Conservation (phyloP, 2,797 vertebrate species). For the Tangara arthus region DNA sequence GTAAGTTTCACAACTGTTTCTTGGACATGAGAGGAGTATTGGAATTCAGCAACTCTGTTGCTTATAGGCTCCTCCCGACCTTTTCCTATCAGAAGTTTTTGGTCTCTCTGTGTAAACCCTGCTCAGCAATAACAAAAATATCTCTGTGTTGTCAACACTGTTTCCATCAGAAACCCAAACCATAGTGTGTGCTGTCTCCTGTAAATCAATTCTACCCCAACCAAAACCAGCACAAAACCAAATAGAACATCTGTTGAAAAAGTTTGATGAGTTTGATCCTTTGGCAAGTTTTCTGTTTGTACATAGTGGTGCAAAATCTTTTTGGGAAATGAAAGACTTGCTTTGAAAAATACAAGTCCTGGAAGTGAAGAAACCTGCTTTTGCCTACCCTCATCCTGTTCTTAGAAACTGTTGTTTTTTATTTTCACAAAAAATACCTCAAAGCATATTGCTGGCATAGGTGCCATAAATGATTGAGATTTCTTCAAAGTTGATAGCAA, state of each 20-base stretch:
- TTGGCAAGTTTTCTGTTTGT: background rate
- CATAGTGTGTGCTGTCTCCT: background rate
- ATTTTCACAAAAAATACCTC: background rate
- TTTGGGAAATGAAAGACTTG: background rate
- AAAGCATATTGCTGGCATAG: background rate
- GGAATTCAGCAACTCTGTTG: background rate
- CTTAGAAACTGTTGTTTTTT: background rate
- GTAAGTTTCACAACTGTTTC: background rate
- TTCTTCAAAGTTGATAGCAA: background rate
- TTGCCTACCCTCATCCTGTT: background rate
- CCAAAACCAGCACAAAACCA: background rate
- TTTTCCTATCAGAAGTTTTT: background rate
- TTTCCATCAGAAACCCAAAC: background rate
- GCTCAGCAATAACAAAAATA: background rate
- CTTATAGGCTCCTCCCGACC: background rate
- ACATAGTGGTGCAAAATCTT: background rate
- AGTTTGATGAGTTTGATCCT: background rate
- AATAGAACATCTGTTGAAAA: accelerated
- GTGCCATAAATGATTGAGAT: background rate
- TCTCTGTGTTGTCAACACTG: background rate
- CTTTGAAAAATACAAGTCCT: background rate
- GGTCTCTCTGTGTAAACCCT: background rate
- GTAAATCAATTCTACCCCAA: background rate
- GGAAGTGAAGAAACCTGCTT: background rate
- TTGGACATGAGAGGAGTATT: background rate